Evolutionary conservation across 2,797 vertebrate species (phyloP).

Genomic region (Phrynocephalus forsythii): DNA sequence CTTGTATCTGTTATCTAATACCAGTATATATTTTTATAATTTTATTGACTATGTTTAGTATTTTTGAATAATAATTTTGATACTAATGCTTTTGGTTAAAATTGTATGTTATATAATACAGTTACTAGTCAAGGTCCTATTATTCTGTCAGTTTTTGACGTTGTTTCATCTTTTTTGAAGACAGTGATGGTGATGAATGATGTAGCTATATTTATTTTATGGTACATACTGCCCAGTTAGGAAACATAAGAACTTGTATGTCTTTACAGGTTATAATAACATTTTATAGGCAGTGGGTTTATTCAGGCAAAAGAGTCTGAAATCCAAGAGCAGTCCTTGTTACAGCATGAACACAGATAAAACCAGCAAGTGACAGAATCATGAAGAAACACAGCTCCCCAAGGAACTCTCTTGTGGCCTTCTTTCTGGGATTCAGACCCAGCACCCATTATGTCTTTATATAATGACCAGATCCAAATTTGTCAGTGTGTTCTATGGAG

Average conservation of each 20-base stretch:
- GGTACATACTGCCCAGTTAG: neutral
- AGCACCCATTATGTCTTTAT: neutral
- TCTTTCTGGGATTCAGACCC: neutral
- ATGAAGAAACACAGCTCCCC: neutral
- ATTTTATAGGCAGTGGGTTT: neutral
- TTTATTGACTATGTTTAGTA: too few relatives aligned
- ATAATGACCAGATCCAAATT: neutral
- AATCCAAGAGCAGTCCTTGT: neutral
- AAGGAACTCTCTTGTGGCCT: neutral
- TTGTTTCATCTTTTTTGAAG: too few relatives aligned
- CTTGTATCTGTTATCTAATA: too few relatives aligned
- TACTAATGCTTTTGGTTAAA: too few relatives aligned
- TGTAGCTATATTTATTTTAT: neutral
- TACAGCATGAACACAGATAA: neutral
- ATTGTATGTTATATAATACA: too few relatives aligned
- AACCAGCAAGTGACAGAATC: neutral
- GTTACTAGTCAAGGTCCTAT: too few relatives aligned
- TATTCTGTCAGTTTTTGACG: too few relatives aligned
- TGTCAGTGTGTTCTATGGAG: neutral
- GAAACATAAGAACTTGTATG: neutral
- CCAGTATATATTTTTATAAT: too few relatives aligned
- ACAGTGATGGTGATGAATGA: too few relatives aligned
- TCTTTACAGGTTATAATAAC: neutral
- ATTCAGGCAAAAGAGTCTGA: neutral
- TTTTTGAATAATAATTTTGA: too few relatives aligned